Percentiles rank a stretch among this genome's conserved stretches.
phyloP scores from a whole-genome alignment of 2,888 invertebrate genomes.

The Caenorhabditis sp. region DNA sequence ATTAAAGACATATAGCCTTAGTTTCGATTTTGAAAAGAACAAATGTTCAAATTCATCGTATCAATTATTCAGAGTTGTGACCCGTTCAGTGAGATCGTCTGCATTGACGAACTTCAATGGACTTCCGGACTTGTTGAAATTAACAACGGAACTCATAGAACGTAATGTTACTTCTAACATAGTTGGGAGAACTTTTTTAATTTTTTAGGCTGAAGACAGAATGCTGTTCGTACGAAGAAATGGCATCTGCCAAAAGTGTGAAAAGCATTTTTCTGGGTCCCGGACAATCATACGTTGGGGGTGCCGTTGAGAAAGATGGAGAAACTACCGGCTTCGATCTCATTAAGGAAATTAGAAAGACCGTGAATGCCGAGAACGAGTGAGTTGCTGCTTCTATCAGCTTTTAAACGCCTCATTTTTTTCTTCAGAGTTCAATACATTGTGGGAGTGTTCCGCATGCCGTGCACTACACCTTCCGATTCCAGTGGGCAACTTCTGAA shows the following conservation, averaged over 20 bases:
- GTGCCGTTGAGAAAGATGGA: conserved; percentile 65
- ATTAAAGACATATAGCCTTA: conserved; percentile 3
- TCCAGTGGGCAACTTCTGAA: conserved; percentile 19
- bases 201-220: conserved; percentile 76
- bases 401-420: neutral
- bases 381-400: conserved; percentile 15
- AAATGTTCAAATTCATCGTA: neutral
- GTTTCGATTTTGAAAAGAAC: conserved; percentile 4
- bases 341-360: conserved; percentile 80
- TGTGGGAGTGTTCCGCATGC: conserved; percentile 73
- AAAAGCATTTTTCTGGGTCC: conserved; percentile 75
- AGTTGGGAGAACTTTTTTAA: neutral
- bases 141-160: conserved; percentile 80
- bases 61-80: conserved; percentile 62
- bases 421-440: conserved; percentile 77
- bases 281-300: conserved; percentile 74
- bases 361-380: conserved; percentile 73
- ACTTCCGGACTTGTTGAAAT: conserved; percentile 77
- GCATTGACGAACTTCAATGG: conserved; percentile 75
- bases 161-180: conserved; percentile 41
- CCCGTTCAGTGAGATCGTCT: conserved; percentile 71
- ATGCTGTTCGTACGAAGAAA: conserved; percentile 76
- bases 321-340: conserved; percentile 75
- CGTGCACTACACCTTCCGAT: conserved; percentile 51
- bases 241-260: conserved; percentile 68